Conservation (phyloP, 2,888 invertebrate genomes). For the Chrysomela aeneicollis region DNA sequence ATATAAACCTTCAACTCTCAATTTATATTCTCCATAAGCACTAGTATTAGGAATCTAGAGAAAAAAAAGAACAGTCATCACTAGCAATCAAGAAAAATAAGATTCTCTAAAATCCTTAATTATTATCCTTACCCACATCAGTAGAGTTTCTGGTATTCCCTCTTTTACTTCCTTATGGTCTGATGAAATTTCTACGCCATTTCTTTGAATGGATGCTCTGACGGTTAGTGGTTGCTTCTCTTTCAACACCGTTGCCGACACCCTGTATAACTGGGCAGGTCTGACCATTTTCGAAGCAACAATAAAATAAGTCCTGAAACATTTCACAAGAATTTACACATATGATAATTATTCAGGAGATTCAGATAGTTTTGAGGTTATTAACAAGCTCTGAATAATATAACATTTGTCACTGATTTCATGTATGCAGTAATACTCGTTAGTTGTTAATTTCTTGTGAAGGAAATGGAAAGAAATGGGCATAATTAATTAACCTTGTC, state of each 20-base stretch:
- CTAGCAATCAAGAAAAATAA: neutral
- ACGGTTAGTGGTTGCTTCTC: constrained; percentile 83
- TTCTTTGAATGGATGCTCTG: constrained; percentile 86
- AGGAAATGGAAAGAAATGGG: no score
- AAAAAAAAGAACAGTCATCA: constrained; percentile 13
- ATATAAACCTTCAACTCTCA: constrained; percentile 67
- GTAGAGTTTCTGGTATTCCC: constrained; percentile 87
- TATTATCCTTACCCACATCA: constrained; percentile 75
- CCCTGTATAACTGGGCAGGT: constrained; percentile 89
- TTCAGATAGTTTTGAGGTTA: constrained; percentile 6
- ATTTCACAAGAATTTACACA: constrained; percentile 6
- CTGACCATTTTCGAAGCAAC: constrained; percentile 91
- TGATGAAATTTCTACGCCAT: constrained; percentile 88
- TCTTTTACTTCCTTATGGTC: constrained; percentile 83
- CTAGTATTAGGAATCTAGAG: constrained; percentile 82
- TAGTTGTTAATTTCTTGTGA: no score
- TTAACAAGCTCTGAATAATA: no score
- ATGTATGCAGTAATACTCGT: no score
- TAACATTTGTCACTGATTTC: no score
- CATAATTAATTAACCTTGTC: no score
- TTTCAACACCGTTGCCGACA: constrained; percentile 84
- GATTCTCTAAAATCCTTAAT: neutral
- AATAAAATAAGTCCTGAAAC: constrained; percentile 88
- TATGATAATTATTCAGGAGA: neutral
- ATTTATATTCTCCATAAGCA: constrained; percentile 81